Evolutionary conservation across 2,888 invertebrate species (phyloP).

Genomic region (Drosophila prolongata): DNA sequence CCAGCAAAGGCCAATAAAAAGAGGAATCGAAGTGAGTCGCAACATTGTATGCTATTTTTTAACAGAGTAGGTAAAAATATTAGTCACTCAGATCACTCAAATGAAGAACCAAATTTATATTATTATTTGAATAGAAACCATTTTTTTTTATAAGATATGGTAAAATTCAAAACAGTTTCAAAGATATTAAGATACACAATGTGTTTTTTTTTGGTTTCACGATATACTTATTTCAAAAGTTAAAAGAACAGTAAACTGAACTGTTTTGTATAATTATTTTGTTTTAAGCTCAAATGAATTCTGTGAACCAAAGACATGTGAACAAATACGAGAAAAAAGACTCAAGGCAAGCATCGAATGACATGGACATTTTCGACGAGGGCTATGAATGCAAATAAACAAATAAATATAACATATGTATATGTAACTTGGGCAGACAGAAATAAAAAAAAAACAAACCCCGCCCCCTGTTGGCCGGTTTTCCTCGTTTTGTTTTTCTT

Average conservation of each 20-base stretch:
- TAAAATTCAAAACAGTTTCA: background rate
- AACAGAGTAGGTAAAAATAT: constrained; percentile 33
- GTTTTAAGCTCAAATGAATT: too few relatives aligned
- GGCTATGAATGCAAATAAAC: constrained; percentile 34
- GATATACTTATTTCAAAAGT: too few relatives aligned
- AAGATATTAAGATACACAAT: too few relatives aligned
- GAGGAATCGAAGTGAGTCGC: constrained; percentile 12
- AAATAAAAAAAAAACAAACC: constrained; percentile 6
- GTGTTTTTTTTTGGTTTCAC: too few relatives aligned
- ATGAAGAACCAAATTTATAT: background rate
- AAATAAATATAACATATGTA: constrained; percentile 34
- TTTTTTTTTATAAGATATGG: background rate
- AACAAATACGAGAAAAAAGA: constrained; percentile 7
- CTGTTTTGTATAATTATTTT: too few relatives aligned
- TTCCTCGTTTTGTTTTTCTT: constrained; percentile 15
- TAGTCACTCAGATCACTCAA: background rate
- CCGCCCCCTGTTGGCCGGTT: constrained; percentile 3
- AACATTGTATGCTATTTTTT: constrained; percentile 38
- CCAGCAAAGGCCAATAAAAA: constrained; percentile 28
- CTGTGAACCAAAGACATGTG: too few relatives aligned
- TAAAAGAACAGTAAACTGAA: too few relatives aligned
- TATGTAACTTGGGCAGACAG: constrained; percentile 54
- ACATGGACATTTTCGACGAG: constrained; percentile 15
- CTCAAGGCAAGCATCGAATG: constrained; percentile 14
- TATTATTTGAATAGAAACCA: too few relatives aligned